Conservation (phyloP, 1,140 invertebrate species). For the Steinernema khuongi region DNA sequence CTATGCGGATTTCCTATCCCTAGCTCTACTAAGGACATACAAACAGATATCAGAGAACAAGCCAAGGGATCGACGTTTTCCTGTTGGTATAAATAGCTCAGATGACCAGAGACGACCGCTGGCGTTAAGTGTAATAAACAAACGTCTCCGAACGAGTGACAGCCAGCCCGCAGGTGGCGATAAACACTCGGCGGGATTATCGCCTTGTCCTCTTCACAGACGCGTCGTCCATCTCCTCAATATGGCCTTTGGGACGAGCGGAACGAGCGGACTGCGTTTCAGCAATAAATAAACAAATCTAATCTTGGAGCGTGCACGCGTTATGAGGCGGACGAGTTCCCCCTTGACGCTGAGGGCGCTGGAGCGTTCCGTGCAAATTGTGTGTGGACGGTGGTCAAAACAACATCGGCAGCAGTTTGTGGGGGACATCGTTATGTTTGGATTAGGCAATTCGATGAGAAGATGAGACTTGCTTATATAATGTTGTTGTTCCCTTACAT, state of each 20-base stretch:
- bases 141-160: not conserved
- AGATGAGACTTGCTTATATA: no score
- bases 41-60: no score
- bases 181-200: constrained; percentile 12
- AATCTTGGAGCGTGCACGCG: not conserved
- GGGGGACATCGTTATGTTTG: no score
- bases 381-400: no score
- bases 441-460: no score
- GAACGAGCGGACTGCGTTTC: not conserved
- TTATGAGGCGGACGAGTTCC: not conserved
- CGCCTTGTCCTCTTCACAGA: not conserved
- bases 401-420: no score
- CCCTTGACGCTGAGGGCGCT: not conserved
- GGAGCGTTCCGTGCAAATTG: not conserved
- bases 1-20: no score
- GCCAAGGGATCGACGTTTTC: no score
- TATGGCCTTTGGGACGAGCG: constrained; percentile 10
- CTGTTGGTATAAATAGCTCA: no score
- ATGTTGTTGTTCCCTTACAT: no score
- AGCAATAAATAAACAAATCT: constrained; percentile 13
- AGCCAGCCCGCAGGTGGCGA: constrained; percentile 1
- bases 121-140: not conserved
- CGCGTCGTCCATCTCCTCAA: not conserved
- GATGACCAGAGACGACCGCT: not conserved
- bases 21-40: no score